These are phyloP conservation scores for Polyommatus icarus DNA, from an alignment of 2,888 invertebrate species.

Conservation along the genomic window DNA sequence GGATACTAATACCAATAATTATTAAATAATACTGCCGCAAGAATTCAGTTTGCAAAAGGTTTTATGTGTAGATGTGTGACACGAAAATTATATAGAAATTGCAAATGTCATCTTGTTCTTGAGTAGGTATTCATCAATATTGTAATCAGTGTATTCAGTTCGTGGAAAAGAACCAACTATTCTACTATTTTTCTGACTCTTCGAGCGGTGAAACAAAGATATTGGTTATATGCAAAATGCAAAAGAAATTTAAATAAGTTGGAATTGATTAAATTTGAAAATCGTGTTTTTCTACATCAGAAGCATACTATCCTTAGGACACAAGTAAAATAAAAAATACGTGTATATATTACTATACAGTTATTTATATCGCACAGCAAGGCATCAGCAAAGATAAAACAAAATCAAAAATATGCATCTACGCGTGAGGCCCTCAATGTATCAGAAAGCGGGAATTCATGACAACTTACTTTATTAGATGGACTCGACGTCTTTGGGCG, in stretches of 20 bases:
- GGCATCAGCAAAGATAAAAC: constrained; percentile 39
- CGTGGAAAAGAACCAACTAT: background rate
- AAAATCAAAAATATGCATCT: constrained; percentile 51
- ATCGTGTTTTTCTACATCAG: background rate
- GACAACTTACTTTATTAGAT: constrained; percentile 62
- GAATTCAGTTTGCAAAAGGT: background rate
- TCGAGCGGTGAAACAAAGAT: background rate
- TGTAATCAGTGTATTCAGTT: background rate
- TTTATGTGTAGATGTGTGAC: background rate
- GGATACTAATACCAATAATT: background rate
- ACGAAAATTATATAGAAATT: background rate
- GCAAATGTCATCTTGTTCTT: background rate
- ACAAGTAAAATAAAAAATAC: background rate
- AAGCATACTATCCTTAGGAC: background rate
- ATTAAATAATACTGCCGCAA: background rate
- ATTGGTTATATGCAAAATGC: background rate
- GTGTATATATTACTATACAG: background rate
- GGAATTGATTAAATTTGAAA: background rate
- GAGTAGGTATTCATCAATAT: background rate
- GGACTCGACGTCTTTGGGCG: constrained; percentile 54
- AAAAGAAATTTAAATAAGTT: background rate
- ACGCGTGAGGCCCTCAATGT: constrained; percentile 58
- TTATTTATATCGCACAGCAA: constrained; percentile 39
- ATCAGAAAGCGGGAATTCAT: constrained; percentile 61
- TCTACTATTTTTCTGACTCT: background rate